Evolutionary conservation across 1,140 invertebrate genomes (phyloP).

Genomic region (Diorhabda elongata): DNA sequence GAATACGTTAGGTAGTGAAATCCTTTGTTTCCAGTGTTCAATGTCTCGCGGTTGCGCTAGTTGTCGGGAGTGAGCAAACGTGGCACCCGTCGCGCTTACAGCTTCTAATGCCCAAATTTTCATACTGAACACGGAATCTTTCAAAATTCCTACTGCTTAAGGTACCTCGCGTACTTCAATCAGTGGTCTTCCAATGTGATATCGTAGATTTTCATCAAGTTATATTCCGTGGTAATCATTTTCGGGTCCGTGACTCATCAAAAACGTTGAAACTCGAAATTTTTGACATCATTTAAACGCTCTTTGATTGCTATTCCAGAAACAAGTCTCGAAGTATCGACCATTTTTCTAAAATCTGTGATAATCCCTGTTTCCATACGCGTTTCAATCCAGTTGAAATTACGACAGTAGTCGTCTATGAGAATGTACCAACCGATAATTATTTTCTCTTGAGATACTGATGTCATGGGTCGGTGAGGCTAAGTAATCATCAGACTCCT

Average conservation of each 20-base stretch:
- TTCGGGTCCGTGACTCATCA: neutral
- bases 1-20: no score
- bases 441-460: constrained; percentile 22
- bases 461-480: constrained; percentile 21
- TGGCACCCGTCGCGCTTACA: neutral
- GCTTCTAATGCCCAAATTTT: neutral
- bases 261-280: neutral
- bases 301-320: neutral
- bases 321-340: neutral
- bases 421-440: constrained; percentile 25
- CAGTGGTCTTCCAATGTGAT: neutral
- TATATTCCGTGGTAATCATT: neutral
- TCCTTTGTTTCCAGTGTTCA: no score
- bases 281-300: neutral
- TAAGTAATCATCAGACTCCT: constrained; percentile 24
- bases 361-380: neutral
- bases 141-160: neutral
- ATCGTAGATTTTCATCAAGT: neutral
- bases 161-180: neutral
- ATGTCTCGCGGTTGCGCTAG: neutral
- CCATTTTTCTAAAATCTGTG: neutral
- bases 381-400: constrained; percentile 24
- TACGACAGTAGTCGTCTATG: constrained; percentile 21
- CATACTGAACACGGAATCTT: neutral
- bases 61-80: neutral